Percentiles rank a stretch among this genome's conserved stretches.
phyloP scores from a whole-genome alignment of 2,888 invertebrate genomes.

The Andricus quercusramuli region DNA sequence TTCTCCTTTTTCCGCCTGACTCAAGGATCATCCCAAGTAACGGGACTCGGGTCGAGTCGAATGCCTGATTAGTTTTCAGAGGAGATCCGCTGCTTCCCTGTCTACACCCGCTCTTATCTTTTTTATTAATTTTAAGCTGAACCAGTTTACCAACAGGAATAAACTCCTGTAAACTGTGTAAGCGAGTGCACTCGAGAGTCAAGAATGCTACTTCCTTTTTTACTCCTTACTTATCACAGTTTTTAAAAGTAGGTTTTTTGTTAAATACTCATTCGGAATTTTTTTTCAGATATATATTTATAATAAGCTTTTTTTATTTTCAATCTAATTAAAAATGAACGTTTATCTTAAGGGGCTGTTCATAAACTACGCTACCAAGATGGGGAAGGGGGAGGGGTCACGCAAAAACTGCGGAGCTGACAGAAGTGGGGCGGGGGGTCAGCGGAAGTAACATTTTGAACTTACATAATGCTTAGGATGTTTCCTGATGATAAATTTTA shows the following conservation, averaged over 20 bases:
- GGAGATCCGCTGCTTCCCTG: neutral
- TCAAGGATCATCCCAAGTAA: neutral
- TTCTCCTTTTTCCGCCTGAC: neutral
- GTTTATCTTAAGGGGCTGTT: too few relatives aligned
- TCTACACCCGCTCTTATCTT: neutral
- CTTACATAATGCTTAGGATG: too few relatives aligned
- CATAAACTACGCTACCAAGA: too few relatives aligned
- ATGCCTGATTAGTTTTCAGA: conserved; percentile 19
- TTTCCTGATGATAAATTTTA: too few relatives aligned
- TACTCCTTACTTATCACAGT: neutral
- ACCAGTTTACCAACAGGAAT: neutral
- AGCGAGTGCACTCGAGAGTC: neutral
- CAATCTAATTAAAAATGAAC: too few relatives aligned
- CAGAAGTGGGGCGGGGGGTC: too few relatives aligned
- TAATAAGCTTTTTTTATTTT: too few relatives aligned
- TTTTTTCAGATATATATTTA: too few relatives aligned
- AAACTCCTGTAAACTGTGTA: neutral
- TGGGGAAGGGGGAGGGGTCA: too few relatives aligned
- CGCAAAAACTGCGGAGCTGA: too few relatives aligned
- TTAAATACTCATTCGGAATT: too few relatives aligned
- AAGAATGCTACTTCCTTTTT: neutral
- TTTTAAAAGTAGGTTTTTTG: neutral
- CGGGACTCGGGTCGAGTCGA: neutral
- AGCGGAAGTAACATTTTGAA: too few relatives aligned
- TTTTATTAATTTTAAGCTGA: conserved; percentile 26